A percentile compares a stretch with the other conserved stretches of the same genome.
Conservation (phyloP, 2,797 vertebrate genomes). For the Lagodon rhomboides region DNA sequence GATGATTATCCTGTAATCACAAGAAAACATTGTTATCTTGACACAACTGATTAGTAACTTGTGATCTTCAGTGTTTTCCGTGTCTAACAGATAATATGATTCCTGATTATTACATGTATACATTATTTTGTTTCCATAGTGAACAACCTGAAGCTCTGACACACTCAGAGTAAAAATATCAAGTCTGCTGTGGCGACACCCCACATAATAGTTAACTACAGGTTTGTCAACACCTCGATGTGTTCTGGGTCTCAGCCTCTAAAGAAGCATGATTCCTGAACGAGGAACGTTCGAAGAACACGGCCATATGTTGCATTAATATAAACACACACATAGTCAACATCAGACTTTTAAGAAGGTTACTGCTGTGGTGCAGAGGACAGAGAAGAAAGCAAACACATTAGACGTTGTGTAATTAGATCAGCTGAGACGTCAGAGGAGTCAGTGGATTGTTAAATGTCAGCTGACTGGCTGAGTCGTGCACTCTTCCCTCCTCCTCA, state of each 20-base stretch:
- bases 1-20: no score
- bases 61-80: no score
- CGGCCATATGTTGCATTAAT: background rate
- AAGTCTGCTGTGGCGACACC: conserved; percentile 5
- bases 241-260: background rate
- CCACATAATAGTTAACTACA: background rate
- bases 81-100: no score
- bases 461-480: conserved; percentile 18
- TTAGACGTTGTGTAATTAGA: background rate
- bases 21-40: no score
- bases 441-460: background rate
- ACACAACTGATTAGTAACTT: no score
- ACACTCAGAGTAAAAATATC: conserved; percentile 8
- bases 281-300: background rate
- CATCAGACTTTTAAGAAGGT: background rate
- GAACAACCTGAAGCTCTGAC: background rate
- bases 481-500: background rate
- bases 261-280: background rate
- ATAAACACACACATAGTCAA: no score
- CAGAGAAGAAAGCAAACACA: background rate
- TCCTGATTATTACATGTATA: no score
- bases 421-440: background rate
- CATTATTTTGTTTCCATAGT: background rate
- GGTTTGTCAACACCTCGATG: background rate
- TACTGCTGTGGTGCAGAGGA: background rate